A percentile compares a stretch with the other conserved stretches of the same genome.
Conservation (phyloP, 2,113 vertebrate genomes). For the Rhynchomys soricoides region DNA sequence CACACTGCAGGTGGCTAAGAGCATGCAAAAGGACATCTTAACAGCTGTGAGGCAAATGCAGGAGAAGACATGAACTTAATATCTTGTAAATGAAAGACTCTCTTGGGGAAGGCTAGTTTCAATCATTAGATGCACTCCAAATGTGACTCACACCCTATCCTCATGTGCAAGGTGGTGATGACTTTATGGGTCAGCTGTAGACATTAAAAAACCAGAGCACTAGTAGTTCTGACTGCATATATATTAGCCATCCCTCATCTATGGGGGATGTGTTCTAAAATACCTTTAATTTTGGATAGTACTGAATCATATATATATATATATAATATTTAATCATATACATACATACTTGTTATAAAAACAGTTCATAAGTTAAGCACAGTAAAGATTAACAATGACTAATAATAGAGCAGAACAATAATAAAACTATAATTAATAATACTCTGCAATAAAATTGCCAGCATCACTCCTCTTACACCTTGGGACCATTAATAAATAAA, state of each 20-base stretch:
- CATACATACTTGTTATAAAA: neutral
- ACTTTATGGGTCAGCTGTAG: neutral
- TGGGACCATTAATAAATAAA: neutral
- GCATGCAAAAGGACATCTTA: neutral
- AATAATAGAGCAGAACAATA: neutral
- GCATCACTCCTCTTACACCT: neutral
- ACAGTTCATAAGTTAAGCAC: neutral
- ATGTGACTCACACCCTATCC: neutral
- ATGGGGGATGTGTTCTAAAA: neutral
- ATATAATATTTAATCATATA: neutral
- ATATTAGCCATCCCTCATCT: neutral
- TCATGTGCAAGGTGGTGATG: neutral
- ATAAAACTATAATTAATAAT: neutral
- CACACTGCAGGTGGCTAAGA: neutral
- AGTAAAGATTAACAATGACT: neutral
- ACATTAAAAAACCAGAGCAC: neutral
- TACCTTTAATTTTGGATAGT: neutral
- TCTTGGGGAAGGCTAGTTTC: neutral
- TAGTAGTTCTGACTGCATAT: neutral
- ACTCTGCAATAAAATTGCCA: neutral
- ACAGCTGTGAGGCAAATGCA: neutral
- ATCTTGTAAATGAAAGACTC: neutral
- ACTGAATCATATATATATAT: neutral
- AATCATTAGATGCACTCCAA: neutral
- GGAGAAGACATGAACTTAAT: neutral